Conservation (phyloP, 1,140 invertebrate species). For the Lepidurus packardi region DNA sequence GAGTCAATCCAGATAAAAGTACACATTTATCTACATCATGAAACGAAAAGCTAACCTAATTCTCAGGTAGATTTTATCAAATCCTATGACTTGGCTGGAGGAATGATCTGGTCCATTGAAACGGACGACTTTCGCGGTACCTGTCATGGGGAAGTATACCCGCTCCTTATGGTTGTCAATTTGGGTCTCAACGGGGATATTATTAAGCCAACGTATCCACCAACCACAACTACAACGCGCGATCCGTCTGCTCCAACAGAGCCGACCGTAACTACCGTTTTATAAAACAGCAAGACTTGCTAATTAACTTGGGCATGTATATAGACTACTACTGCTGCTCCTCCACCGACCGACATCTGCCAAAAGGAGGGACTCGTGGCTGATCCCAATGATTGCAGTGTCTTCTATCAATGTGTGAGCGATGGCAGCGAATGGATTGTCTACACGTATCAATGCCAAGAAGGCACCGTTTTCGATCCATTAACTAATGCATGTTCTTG, state of each 20-base stretch:
- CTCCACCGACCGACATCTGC: neutral
- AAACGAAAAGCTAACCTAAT: neutral
- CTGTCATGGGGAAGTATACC: slow-evolving; percentile 46
- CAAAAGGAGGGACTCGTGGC: slow-evolving; percentile 20
- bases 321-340: neutral
- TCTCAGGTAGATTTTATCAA: slow-evolving; percentile 51
- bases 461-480: slow-evolving; percentile 38
- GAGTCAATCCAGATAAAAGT: slow-evolving; percentile 42
- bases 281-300: slow-evolving; percentile 32
- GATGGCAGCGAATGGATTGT: slow-evolving; percentile 31
- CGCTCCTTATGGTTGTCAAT: slow-evolving; percentile 36
- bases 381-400: slow-evolving; percentile 25
- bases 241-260: neutral
- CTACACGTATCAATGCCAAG: slow-evolving; percentile 33
- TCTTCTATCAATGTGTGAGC: slow-evolving; percentile 28
- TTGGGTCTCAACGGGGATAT: slow-evolving; percentile 37
- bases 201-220: slow-evolving; percentile 25
- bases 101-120: slow-evolving; percentile 68
- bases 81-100: slow-evolving; percentile 52
- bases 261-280: neutral
- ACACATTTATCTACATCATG: neutral
- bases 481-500: slow-evolving; percentile 34
- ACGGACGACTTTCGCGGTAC: slow-evolving; percentile 62
- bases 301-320: neutral
- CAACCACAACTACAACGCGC: slow-evolving; percentile 28